Conservation (phyloP, 2,888 invertebrate species). For the Drosophila trichaetosa region DNA sequence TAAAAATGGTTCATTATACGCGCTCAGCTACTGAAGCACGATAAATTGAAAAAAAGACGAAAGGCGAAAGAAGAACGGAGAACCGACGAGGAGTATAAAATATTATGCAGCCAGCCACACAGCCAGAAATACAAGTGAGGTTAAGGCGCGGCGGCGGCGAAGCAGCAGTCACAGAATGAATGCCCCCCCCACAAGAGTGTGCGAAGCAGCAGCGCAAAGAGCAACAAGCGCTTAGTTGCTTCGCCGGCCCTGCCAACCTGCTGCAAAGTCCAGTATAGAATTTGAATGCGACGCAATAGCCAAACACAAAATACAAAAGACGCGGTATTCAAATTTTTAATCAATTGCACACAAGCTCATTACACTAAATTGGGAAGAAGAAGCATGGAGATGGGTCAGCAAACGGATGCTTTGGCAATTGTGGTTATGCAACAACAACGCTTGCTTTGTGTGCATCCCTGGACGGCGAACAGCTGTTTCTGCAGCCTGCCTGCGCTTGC, state of each 20-base stretch:
- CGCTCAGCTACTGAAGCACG: conserved; percentile 50
- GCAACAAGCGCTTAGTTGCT: conserved; percentile 57
- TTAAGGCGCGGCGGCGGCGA: conserved; percentile 60
- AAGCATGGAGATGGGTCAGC: neutral
- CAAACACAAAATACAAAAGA: neutral
- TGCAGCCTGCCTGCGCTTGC: conserved; percentile 42
- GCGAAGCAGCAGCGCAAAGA: conserved; percentile 56
- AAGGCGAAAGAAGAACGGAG: conserved; percentile 24
- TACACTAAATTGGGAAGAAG: neutral
- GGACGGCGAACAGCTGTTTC: conserved; percentile 54
- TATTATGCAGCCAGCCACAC: conserved; percentile 71
- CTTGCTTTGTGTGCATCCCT: conserved; percentile 52
- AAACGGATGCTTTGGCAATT: conserved; percentile 9
- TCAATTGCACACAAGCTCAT: neutral
- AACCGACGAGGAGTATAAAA: conserved; percentile 38
- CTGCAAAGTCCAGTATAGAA: conserved; percentile 3
- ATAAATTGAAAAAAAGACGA: conserved; percentile 43
- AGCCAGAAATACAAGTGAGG: conserved; percentile 67
- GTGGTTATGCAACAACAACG: conserved; percentile 57
- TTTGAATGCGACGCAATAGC: conserved; percentile 58
- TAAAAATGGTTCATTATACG: conserved; percentile 49
- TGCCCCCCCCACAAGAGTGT: conserved; percentile 37
- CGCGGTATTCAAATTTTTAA: neutral
- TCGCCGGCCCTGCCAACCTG: conserved; percentile 49
- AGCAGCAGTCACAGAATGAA: conserved; percentile 30